phyloP scores from a whole-genome alignment of 2,888 invertebrate genomes.

The Pristionchus arcanus region DNA sequence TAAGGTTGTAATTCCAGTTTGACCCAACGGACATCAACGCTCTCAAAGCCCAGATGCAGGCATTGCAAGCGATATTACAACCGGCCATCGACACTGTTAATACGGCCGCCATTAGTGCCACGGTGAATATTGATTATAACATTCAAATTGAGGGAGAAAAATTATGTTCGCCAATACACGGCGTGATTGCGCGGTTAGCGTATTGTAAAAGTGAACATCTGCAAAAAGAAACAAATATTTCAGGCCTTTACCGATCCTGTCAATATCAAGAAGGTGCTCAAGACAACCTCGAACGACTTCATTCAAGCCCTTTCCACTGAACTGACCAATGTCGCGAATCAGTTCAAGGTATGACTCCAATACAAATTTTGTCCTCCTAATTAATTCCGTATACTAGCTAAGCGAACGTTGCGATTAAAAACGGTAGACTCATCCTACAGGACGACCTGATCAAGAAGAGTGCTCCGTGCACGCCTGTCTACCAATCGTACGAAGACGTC shows the following conservation, averaged over 20 bases:
- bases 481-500: background rate
- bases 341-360: background rate
- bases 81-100: background rate
- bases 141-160: no score
- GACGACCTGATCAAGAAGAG: background rate
- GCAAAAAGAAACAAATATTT: no score
- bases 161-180: no score
- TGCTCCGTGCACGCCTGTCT: background rate
- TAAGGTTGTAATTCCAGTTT: no score
- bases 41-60: background rate
- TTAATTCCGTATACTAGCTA: no score
- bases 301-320: background rate
- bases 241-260: background rate
- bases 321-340: background rate
- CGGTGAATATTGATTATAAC: background rate
- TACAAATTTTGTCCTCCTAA: no score
- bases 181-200: no score
- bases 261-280: background rate
- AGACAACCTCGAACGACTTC: background rate
- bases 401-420: no score
- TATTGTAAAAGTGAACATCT: background rate
- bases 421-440: background rate
- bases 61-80: background rate
- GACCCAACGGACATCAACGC: background rate
- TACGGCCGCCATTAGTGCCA: background rate